Percentiles rank a stretch among this genome's conserved stretches.
Evolutionary conservation across 2,113 vertebrate species (phyloP).

Genomic region (Saccopteryx leptura): DNA sequence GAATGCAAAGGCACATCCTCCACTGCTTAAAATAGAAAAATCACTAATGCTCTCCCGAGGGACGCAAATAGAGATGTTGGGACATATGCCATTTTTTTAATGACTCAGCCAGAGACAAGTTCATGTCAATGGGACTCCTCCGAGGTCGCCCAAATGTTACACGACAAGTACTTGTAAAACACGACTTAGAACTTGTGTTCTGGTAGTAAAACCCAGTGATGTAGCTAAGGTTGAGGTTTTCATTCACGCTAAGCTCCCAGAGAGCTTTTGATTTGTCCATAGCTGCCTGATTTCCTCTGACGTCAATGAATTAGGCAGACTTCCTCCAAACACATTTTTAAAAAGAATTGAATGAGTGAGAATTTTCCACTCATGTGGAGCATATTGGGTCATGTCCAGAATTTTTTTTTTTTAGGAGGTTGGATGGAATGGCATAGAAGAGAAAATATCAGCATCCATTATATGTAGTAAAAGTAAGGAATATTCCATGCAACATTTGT

Average conservation of each 20-base stretch:
- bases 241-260: constrained; percentile 50
- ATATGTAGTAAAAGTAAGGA: not conserved
- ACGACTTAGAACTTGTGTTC: not conserved
- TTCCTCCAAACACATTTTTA: constrained; percentile 65
- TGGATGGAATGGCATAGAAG: not conserved
- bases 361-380: constrained; percentile 72
- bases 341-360: constrained; percentile 70
- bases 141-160: not conserved
- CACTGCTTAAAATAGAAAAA: constrained; percentile 84
- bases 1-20: constrained; percentile 73
- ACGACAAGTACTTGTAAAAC: constrained; percentile 12
- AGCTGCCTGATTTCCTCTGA: constrained; percentile 75
- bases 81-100: constrained; percentile 31
- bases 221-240: constrained; percentile 6
- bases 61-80: constrained; percentile 46
- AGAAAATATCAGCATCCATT: not conserved
- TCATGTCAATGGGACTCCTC: not conserved
- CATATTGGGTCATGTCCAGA: not conserved
- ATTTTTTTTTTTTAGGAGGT: constrained; percentile 41
- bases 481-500: not conserved
- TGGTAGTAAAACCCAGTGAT: not conserved
- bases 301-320: constrained; percentile 64
- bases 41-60: constrained; percentile 57
- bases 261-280: constrained; percentile 39
- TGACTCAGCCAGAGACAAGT: constrained; percentile 61